A percentile compares a stretch with the other conserved stretches of the same genome.
These are phyloP conservation scores for Podarcis lilfordi DNA, from an alignment of 2,797 vertebrate genomes.

Conservation along the genomic window DNA sequence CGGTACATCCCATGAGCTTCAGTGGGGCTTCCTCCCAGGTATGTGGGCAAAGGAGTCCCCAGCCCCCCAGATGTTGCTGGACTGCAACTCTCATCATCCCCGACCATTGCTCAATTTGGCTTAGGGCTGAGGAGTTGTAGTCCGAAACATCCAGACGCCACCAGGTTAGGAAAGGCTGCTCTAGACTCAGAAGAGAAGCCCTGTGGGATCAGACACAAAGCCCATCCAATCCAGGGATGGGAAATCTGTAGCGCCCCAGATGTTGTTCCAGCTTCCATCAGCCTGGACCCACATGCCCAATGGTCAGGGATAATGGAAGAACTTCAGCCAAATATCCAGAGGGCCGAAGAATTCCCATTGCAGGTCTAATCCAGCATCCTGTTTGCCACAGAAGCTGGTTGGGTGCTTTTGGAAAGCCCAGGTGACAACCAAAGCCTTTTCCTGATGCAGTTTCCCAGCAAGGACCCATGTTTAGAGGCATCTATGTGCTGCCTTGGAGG, in stretches of 20 bases:
- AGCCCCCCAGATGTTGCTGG: no score
- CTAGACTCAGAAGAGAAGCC: not conserved
- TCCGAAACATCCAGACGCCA: no score
- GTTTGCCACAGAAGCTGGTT: not conserved
- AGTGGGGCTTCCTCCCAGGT: not conserved
- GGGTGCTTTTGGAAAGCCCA: not conserved
- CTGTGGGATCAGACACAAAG: not conserved
- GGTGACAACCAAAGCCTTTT: not conserved
- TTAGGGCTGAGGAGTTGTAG: no score
- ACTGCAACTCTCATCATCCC: no score
- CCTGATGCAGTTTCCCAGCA: not conserved
- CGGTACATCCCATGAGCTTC: not conserved
- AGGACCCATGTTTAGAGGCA: not conserved
- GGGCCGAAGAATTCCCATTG: not conserved
- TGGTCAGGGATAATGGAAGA: not conserved
- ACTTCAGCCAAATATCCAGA: not conserved
- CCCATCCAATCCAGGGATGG: not conserved
- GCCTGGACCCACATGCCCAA: not conserved
- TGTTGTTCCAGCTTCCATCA: not conserved
- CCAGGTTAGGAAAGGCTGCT: no score
- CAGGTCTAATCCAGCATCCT: not conserved
- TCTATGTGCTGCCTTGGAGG: no score
- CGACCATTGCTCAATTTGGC: no score
- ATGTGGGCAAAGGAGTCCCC: not conserved
- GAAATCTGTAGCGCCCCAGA: not conserved